Evolutionary conservation across 2,888 invertebrate genomes (phyloP).

Genomic region (Orchesella flavescens): DNA sequence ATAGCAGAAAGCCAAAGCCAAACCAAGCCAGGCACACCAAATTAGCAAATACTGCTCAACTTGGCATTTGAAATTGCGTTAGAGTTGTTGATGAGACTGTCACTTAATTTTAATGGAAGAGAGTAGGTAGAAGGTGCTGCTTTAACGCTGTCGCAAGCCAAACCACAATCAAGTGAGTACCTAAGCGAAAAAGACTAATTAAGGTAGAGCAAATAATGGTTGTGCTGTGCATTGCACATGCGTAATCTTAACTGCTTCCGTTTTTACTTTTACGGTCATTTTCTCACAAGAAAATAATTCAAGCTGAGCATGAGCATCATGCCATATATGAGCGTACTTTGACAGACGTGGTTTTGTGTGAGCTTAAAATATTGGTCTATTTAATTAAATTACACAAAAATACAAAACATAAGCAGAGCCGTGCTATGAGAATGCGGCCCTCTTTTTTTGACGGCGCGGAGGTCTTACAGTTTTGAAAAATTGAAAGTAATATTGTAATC

Average conservation of each 20-base stretch:
- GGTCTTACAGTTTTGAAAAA: conserved; percentile 26
- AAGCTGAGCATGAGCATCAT: background rate
- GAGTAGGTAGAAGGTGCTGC: background rate
- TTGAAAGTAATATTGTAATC: conserved; percentile 58
- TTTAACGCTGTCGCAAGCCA: background rate
- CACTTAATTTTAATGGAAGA: background rate
- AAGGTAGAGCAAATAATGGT: background rate
- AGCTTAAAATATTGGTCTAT: background rate
- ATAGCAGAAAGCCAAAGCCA: too few species aligned
- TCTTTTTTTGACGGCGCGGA: conserved; percentile 29
- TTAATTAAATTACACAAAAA: conserved; percentile 47
- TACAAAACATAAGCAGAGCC: background rate
- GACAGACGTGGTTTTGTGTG: background rate
- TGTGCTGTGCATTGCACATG: too few species aligned
- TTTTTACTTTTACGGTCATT: conserved; percentile 40
- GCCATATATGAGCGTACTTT: background rate
- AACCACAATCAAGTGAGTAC: too few species aligned
- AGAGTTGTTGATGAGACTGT: background rate
- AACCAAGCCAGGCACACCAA: too few species aligned
- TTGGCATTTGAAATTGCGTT: too few species aligned
- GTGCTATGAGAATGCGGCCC: background rate
- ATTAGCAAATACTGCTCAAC: too few species aligned
- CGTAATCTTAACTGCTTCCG: conserved; percentile 19
- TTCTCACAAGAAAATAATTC: conserved; percentile 17
- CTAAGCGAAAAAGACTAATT: background rate